phyloP scores from a whole-genome alignment of 2,888 invertebrate genomes.

The Dynastes maya region DNA sequence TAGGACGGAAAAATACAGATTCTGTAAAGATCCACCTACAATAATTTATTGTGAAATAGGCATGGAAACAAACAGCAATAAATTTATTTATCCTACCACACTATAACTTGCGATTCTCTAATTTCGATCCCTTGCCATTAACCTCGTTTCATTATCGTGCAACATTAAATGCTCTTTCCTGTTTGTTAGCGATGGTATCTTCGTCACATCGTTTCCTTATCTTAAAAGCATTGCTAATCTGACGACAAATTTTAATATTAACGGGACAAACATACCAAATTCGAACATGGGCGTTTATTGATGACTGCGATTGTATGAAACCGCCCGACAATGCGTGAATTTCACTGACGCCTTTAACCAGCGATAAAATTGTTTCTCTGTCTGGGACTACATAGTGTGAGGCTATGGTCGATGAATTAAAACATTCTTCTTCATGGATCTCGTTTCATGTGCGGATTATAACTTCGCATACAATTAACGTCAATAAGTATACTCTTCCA shows the following conservation, averaged over 20 bases:
- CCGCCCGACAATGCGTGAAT: not conserved
- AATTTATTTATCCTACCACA: too few relatives aligned
- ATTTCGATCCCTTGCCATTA: not conserved
- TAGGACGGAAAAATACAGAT: too few relatives aligned
- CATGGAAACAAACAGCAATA: too few relatives aligned
- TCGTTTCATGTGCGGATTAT: too few relatives aligned
- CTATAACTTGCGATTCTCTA: not conserved
- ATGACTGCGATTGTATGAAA: slow-evolving; percentile 5
- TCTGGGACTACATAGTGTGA: not conserved
- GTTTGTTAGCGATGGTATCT: not conserved
- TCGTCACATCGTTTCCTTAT: not conserved
- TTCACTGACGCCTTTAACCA: not conserved
- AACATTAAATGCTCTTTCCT: not conserved
- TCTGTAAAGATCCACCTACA: too few relatives aligned
- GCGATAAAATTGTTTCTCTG: slow-evolving; percentile 6
- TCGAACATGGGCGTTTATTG: slow-evolving; percentile 9
- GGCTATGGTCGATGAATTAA: not conserved
- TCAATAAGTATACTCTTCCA: too few relatives aligned
- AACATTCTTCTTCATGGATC: not conserved
- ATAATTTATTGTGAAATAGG: too few relatives aligned
- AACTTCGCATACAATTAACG: too few relatives aligned
- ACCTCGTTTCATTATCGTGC: not conserved
- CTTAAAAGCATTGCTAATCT: not conserved
- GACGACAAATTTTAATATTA: not conserved
- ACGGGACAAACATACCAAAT: slow-evolving; percentile 6